These are phyloP conservation scores for Neoaliturus tenellus DNA, from an alignment of 2,888 invertebrate species.

Conservation along the genomic window DNA sequence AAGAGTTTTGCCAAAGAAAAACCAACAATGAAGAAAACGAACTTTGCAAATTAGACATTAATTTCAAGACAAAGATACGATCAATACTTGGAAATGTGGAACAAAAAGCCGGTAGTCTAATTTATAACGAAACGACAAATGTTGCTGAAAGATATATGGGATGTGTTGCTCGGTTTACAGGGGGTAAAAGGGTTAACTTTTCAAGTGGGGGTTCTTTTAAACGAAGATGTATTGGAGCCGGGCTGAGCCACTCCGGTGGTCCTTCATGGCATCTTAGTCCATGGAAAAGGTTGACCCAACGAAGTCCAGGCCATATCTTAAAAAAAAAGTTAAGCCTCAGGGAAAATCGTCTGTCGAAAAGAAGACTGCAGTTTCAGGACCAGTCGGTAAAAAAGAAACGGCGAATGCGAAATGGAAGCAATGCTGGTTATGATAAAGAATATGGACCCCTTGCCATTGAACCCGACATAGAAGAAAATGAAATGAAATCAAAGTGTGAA, in stretches of 20 bases:
- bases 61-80: neutral
- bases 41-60: neutral
- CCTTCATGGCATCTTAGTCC: constrained; percentile 56
- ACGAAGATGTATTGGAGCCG: constrained; percentile 68
- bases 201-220: constrained; percentile 66
- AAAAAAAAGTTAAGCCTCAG: neutral
- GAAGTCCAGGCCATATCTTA: constrained; percentile 35
- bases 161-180: constrained; percentile 68
- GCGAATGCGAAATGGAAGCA: no score
- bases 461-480: no score
- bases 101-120: neutral
- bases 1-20: constrained; percentile 15
- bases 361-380: neutral
- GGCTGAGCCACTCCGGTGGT: constrained; percentile 68
- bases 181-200: constrained; percentile 69
- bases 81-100: neutral
- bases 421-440: no score
- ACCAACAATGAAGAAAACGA: neutral
- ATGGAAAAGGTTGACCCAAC: neutral
- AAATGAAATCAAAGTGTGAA: no score
- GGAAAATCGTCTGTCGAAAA: neutral
- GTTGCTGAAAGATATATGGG: constrained; percentile 68
- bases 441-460: no score
- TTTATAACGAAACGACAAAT: constrained; percentile 65
- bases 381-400: neutral